Evolutionary conservation across 35 echinoderm and acorn worm species (phyloP).

Genomic region (Lytechinus pictus): DNA sequence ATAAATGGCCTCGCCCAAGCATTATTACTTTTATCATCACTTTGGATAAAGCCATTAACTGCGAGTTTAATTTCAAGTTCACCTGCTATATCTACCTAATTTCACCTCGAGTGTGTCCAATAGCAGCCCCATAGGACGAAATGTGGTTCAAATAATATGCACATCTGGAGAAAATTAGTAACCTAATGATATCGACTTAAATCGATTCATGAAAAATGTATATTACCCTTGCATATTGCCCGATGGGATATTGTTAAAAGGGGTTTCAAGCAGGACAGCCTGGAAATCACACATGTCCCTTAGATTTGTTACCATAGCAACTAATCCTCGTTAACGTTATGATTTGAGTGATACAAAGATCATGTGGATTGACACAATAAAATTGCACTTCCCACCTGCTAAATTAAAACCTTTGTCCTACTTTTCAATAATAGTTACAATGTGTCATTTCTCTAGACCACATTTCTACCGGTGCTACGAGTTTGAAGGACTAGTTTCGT

Average conservation of each 20-base stretch:
- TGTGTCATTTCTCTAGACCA: neutral
- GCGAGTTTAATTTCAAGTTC: neutral
- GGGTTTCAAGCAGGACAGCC: neutral
- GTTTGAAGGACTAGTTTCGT: no score
- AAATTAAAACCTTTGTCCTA: neutral
- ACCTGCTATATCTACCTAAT: neutral
- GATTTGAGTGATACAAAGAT: neutral
- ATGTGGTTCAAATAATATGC: neutral
- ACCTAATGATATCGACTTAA: neutral
- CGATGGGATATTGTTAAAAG: neutral
- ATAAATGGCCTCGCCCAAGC: no score
- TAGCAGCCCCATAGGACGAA: neutral
- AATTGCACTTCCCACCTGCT: neutral
- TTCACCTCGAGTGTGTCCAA: neutral
- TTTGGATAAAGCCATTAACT: no score
- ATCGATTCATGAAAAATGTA: neutral
- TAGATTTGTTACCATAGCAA: neutral
- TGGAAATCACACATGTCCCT: neutral
- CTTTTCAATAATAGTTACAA: neutral
- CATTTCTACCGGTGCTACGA: neutral
- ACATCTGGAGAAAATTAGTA: neutral
- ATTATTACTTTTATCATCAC: no score
- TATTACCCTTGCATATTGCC: neutral
- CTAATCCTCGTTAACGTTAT: neutral
- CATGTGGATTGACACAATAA: conserved; percentile 12